Evolutionary conservation across 2,113 vertebrate genomes (phyloP), one percentile per base, ranked within the genome.

Genomic region (Agapornis roseicollis): DNA sequence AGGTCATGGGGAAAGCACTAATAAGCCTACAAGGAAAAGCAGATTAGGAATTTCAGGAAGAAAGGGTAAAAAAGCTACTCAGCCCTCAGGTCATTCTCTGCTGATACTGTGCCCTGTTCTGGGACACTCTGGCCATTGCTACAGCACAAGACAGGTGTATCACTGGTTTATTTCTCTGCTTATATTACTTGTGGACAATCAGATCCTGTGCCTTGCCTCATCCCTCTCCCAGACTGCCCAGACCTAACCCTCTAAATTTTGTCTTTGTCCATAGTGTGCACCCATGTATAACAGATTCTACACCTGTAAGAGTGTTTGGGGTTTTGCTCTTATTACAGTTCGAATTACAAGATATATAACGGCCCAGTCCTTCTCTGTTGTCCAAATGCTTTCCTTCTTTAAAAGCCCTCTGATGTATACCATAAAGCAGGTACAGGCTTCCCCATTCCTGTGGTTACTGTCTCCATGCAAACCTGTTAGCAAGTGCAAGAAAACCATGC

Each of bases 71-170:
- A 88, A n/a, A 8, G 11, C 25, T 11, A 61, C 13, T 55, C 17
- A 68, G 6, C 9, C 27, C 22, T 76, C 9, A 44, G 9, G 16
- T 41, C 16, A 33, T 58, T 42, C 37, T 85, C 80, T 77, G 20
- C 11, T n/a, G 55, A 87, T 53, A 31, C 41, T 7, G 2, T 69
- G 28, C 13, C 31, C 28, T 58, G 25, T 16, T 35, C 20, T 35
- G 79, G 29, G 25, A 50, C 33, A 27, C 0, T 1, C 28, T 0
- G 5, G 44, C 35, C 22, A 17, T 35, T 3, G 0, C 44, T 39
- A 13, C 14, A 41, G 42, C 20, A 33, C 5, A 35, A 28, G 42
- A 23, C 16, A 71, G 52, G 35, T 29, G 3, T 29, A 6, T 13
- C n/a, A 11, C 14, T 49, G 1, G 23, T 85, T 82, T 76, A 52